Evolutionary conservation across 1,140 invertebrate genomes (phyloP).

Genomic region (Trichomalopsis sarcophagae): DNA sequence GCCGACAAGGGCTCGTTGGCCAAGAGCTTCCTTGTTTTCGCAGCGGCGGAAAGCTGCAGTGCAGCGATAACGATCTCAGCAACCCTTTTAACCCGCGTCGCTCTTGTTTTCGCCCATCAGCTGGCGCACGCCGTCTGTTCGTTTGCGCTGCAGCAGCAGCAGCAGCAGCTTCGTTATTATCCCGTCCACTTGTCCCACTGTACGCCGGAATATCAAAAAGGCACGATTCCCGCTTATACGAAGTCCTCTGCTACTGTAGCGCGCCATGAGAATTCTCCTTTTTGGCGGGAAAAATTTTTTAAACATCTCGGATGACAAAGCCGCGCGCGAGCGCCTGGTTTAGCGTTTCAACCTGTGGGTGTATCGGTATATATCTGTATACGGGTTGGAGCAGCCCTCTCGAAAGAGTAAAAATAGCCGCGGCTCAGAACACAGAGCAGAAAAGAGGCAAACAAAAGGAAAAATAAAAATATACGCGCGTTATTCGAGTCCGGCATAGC

Average conservation of each 20-base stretch:
- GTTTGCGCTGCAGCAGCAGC: background rate
- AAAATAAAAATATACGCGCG: background rate
- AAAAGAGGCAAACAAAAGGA: background rate
- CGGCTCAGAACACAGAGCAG: background rate
- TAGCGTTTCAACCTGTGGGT: background rate
- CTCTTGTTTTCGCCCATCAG: background rate
- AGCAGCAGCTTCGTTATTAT: slow-evolving; percentile 36
- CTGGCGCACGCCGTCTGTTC: slow-evolving; percentile 11
- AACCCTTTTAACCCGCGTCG: background rate
- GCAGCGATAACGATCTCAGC: slow-evolving; percentile 28
- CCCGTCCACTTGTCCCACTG: slow-evolving; percentile 21
- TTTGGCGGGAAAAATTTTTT: background rate
- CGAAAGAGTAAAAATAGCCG: background rate
- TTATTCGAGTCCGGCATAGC: background rate
- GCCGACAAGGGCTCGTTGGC: slow-evolving; percentile 22
- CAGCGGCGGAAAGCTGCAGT: background rate
- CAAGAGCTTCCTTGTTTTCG: slow-evolving; percentile 49
- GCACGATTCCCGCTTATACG: background rate
- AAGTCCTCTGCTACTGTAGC: background rate
- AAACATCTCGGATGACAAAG: slow-evolving; percentile 27
- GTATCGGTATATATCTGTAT: too few relatives aligned
- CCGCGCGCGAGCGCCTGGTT: background rate
- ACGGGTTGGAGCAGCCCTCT: background rate
- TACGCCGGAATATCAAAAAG: background rate
- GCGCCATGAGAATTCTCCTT: background rate